phyloP scores from a whole-genome alignment of 1,140 invertebrate species.

The Drosophila arizonae region DNA sequence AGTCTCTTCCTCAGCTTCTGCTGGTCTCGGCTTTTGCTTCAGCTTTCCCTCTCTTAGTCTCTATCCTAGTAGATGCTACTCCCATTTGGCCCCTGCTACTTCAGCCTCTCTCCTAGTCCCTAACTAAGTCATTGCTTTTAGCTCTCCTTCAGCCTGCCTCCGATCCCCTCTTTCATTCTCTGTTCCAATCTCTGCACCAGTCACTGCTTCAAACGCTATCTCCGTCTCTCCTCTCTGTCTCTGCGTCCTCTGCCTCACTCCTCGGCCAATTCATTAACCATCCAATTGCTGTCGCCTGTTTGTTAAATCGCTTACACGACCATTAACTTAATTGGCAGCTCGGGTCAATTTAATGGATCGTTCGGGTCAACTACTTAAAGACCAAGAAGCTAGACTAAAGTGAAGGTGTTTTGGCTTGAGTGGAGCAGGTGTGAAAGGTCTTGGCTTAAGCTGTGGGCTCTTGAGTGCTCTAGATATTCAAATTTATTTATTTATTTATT shows the following conservation, averaged over 20 bases:
- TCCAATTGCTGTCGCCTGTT: constrained; percentile 76
- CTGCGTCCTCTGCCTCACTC: not conserved
- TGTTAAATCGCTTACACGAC: constrained; percentile 59
- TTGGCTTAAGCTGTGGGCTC: no score
- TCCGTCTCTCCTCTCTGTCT: constrained; percentile 4
- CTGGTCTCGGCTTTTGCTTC: no score
- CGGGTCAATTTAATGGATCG: constrained; percentile 48
- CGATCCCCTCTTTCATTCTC: not conserved
- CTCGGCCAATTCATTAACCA: constrained; percentile 68
- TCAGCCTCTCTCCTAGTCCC: no score
- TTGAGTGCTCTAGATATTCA: no score
- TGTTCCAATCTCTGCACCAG: not conserved
- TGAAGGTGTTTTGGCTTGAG: not conserved
- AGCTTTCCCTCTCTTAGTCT: no score
- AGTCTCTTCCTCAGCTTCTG: no score
- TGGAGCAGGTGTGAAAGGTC: not conserved
- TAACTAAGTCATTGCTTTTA: no score
- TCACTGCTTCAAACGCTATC: not conserved
- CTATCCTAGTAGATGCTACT: no score
- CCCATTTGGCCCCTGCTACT: no score
- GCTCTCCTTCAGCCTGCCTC: not conserved
- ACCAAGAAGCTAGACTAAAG: not conserved
- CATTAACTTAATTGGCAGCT: constrained; percentile 68
- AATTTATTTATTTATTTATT: no score
- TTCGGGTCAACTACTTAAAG: constrained; percentile 23